Evolutionary conservation across 1,140 invertebrate species (phyloP), one percentile per base, ranked within the genome.

Genomic region (Drosophila ohnishii): DNA sequence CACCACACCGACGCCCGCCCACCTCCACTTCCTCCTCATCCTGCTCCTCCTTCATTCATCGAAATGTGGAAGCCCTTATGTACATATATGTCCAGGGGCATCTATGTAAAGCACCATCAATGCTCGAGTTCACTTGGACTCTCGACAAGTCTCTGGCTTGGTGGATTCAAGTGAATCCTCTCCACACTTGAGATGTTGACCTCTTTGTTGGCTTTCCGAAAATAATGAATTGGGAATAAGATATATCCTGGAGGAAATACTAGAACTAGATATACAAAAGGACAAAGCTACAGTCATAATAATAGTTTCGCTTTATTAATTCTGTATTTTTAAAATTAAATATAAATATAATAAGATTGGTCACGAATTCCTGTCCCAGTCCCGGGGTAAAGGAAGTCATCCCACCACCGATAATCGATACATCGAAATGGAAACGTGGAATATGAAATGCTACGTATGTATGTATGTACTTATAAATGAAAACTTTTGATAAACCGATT

Each of bases 401-500:
- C 2, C 48, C 34, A 55, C 37, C 14, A 63, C 14, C 19, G 16
- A 64, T 64, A 66, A 67, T 67, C 64, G 64, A 67, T 67, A 67
- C 64, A 40, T 66, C 40, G 61, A 67, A 48, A 66, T 66, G 61
- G 44, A 40, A 32, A 16, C 40, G 42, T 62, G 30, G 40, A 45
- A 63, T 61, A 44, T 19, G 35, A 10, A 44, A 28, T 45, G 14
- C 11, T 9, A 13, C 50, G 11, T 22, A 13, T 7, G 19, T 37
- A 5, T 6, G 40, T 28, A 51, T 32, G 47, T 65, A 34, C 42
- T 19, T 59, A 58, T 44, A 67, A 55, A 67, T 69, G 61, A 58
- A 60, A 66, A 66, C 42, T 57, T 71, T 71, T 73, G 44, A 58
- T 76, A 76, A 72, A 37, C 73, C 40, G 63, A 75, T 72, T 53